Evolutionary conservation across 2,888 invertebrate species (phyloP), one percentile per base, ranked within the genome.

Genomic region (Spilosoma lubricipeda): DNA sequence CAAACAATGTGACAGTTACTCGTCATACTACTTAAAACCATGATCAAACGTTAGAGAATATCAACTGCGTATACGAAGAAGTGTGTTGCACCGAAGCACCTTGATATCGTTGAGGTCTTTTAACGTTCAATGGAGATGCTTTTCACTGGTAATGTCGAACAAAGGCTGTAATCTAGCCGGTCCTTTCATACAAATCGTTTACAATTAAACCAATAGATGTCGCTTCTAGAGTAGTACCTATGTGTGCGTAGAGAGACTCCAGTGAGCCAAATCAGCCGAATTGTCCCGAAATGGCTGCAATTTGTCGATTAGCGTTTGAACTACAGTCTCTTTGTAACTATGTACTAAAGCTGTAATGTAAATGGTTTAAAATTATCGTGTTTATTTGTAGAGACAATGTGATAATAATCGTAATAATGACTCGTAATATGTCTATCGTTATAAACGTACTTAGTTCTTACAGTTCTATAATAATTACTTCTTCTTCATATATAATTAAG

Each of bases 221-320:
- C 64, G 23, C 13, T 70, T 45, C 33, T 64, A 42, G 13, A 1
- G 63, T 18, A 45, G 33, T 56, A 33, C 4, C 71, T 33, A 36
- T 9, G 27, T 56, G 39, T 33, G 13, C 67, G 33, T 20, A 59
- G 3, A 63, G 70, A 45, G 63, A 67, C 36, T 36, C 70, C 36
- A 71, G 67, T 48, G 74, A 13, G 70, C 63, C 48, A 39, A 48
- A 45, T 52, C 65, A 42, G 33, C 20, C 42, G 64, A n/a, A 66
- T 70, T 70, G 70, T 70, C 42, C 42, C 20, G n/a, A 52, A 63
- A 72, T 68, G 27, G 45, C n/a, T 23, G 68, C 63, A 45, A 68
- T 72, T 72, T 68, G 72, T 64, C 63, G 72, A 36, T 68, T 63
- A 72, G 48, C 63, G 63, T 67, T 72, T 63, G 33, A 3, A 30